phyloP scores from a whole-genome alignment of 2,888 invertebrate genomes.

The Troides helena region DNA sequence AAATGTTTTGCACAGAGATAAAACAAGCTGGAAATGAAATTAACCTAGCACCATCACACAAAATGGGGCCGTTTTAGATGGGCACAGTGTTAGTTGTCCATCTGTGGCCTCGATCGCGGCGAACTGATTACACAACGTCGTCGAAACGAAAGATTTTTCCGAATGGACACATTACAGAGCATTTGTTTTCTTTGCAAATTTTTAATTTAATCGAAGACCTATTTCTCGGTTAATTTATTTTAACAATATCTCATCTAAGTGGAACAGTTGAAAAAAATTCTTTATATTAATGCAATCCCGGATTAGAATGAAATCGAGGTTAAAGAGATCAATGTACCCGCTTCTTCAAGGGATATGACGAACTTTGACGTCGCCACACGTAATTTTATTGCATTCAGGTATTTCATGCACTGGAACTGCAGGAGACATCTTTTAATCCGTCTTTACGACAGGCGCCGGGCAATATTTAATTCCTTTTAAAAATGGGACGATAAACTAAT shows the following conservation, averaged over 20 bases:
- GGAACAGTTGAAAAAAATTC: constrained; percentile 33
- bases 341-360: not conserved
- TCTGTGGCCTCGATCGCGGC: constrained; percentile 55
- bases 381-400: constrained; percentile 21
- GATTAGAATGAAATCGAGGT: constrained; percentile 30
- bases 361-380: constrained; percentile 8
- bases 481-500: constrained; percentile 27
- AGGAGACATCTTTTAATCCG: constrained; percentile 11
- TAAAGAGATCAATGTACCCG: constrained; percentile 18
- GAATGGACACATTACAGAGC: constrained; percentile 57
- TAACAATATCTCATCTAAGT: constrained; percentile 43
- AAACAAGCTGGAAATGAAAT: not conserved
- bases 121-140: constrained; percentile 60
- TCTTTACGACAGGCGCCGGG: constrained; percentile 22
- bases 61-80: constrained; percentile 10
- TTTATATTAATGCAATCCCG: constrained; percentile 25
- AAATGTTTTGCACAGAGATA: no score
- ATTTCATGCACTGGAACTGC: constrained; percentile 2
- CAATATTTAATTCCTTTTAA: constrained; percentile 16
- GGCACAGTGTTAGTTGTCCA: constrained; percentile 14
- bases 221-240: constrained; percentile 50
- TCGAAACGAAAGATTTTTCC: constrained; percentile 54
- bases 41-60: constrained; percentile 10
- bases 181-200: constrained; percentile 40
- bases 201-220: constrained; percentile 59